These are phyloP conservation scores for Microcebus jonahi DNA, from an alignment of 2,113 vertebrate genomes.

Conservation along the genomic window DNA sequence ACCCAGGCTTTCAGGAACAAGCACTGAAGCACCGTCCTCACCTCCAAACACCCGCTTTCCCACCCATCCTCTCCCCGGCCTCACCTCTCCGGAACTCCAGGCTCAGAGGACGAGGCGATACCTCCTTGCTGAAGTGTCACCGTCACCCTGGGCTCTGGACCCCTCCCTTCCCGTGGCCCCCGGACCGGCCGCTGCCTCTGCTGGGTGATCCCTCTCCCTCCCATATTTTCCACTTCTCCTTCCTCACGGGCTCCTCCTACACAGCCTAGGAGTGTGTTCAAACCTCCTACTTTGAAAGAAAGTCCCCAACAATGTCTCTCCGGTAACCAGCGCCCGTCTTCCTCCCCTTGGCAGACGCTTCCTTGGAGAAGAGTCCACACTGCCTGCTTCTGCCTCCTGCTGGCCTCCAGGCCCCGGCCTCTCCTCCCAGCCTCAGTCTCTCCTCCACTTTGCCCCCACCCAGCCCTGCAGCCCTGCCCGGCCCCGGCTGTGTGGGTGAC, in stretches of 20 bases:
- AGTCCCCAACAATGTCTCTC: not conserved
- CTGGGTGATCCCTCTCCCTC: not conserved
- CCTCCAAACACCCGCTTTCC: not conserved
- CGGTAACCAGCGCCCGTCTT: not conserved
- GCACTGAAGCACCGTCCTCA: too few species aligned
- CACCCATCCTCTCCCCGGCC: not conserved
- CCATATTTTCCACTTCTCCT: not conserved
- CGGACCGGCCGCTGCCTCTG: not conserved
- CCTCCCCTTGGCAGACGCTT: not conserved
- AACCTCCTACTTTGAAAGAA: not conserved
- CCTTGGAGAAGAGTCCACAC: not conserved
- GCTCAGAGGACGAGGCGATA: not conserved
- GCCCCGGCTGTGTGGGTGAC: not conserved
- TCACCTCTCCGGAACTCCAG: not conserved
- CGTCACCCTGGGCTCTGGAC: not conserved
- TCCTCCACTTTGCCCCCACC: not conserved
- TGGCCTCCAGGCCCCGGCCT: rapidly evolving
- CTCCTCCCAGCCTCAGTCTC: not conserved
- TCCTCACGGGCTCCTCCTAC: not conserved
- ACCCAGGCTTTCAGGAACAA: not conserved
- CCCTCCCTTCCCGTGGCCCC: not conserved
- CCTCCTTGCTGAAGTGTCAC: not conserved
- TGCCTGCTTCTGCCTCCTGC: not conserved
- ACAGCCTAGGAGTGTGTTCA: not conserved
- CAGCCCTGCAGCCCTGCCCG: not conserved